Evolutionary conservation across 2,113 vertebrate species (phyloP), one percentile per base, ranked within the genome.

Genomic region (Antennarius striatus): DNA sequence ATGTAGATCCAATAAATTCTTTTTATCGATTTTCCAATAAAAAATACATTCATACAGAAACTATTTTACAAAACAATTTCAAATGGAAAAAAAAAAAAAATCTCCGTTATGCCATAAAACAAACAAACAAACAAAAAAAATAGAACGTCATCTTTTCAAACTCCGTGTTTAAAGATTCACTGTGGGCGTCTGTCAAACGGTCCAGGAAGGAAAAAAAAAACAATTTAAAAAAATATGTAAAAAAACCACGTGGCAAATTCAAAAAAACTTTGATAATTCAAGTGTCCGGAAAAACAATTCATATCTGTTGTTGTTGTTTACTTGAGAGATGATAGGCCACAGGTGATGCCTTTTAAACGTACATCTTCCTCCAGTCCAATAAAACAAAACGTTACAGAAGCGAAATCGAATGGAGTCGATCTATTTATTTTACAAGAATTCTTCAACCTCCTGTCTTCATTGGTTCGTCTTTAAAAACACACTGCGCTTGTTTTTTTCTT

Each of bases 41-140:
- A 97, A 98, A 98, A 97, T 97, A 98, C 95, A 98, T 97, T 98
- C 96, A 97, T 97, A 97, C 95, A 98, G 95, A 97, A 97, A 97
- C 95, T 96, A 96, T 96, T 95, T 97, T 96, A 95, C 95, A 96
- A 98, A 97, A 96, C 94, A 95, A 96, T 95, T 97, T 94, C 93
- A 96, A 97, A 96, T 94, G 95, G 30, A n/a, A n/a, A n/a, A n/a
- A 96, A 96, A 95, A 86, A 87, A 77, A 95, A 86, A 87, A 77
- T 84, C 73, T 95, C 94, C 94, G 93, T 95, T 95, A 96, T 95
- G 95, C 94, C 94, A 88, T 88, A 96, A 95, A 96, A 95, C 94
- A 95, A 96, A 96, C 94, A 97, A 22, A 22, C 22, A 22, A 22
- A n/a, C n/a, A n/a, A 22, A 22, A 22, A 97, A 96, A 91, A 92